A percentile compares a stretch with the other conserved stretches of the same genome.
These are phyloP conservation scores for Anguilla megastoma DNA, from an alignment of 2,797 vertebrate species.

Conservation along the genomic window DNA sequence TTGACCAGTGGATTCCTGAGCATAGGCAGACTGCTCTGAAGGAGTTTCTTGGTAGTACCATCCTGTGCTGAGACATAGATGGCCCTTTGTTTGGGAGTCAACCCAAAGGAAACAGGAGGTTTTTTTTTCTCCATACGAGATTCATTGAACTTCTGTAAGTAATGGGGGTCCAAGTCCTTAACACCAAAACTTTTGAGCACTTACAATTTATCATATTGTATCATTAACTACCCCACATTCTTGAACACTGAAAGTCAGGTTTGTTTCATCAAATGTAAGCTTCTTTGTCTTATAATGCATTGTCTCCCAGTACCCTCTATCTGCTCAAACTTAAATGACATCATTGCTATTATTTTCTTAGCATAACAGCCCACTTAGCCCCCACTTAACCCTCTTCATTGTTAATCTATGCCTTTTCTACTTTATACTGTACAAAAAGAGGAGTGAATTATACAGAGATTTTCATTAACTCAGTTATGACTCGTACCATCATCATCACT, in stretches of 20 bases:
- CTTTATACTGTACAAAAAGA: not conserved
- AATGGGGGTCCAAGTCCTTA: not conserved
- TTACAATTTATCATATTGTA: not conserved
- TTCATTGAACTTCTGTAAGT: not conserved
- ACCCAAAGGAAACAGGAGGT: constrained; percentile 6
- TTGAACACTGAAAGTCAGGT: not conserved
- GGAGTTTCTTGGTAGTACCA: not conserved
- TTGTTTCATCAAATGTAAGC: not conserved
- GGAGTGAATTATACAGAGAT: not conserved
- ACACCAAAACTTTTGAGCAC: not conserved
- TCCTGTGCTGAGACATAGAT: not conserved
- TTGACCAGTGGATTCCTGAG: constrained; percentile 1
- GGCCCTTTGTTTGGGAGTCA: not conserved
- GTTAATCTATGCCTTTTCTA: not conserved
- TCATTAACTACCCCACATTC: not conserved
- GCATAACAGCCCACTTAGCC: not conserved
- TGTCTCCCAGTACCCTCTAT: not conserved
- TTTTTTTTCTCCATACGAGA: constrained; percentile 12
- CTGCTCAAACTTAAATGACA: not conserved
- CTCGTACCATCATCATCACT: not conserved
- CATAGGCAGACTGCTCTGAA: not conserved
- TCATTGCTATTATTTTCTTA: not conserved
- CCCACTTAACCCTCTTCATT: not conserved
- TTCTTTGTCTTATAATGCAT: not conserved
- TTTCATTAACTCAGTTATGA: not conserved